Conservation (phyloP, 1,140 invertebrate species). For the Nasonia vitripennis region DNA sequence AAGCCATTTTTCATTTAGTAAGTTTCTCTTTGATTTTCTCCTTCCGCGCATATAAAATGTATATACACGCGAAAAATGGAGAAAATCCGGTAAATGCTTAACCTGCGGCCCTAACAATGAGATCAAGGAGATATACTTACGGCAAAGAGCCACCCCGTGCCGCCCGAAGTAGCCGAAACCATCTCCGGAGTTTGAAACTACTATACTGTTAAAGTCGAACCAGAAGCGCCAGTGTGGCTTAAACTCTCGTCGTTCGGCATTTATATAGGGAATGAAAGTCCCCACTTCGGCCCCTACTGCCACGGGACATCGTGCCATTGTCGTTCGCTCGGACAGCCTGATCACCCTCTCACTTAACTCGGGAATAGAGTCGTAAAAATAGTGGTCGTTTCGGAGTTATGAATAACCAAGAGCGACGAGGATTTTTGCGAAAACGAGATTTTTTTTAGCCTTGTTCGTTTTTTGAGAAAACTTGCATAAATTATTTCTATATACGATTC, state of each 20-base stretch:
- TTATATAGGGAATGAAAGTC: slow-evolving; percentile 45
- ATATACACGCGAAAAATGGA: not conserved
- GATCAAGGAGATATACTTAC: slow-evolving; percentile 40
- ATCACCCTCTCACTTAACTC: slow-evolving; percentile 45
- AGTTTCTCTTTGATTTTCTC: slow-evolving; percentile 46
- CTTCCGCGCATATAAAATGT: not conserved
- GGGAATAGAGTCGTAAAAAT: slow-evolving; percentile 16
- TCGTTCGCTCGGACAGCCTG: not conserved
- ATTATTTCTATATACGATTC: no score
- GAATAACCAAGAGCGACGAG: not conserved
- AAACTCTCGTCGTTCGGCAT: slow-evolving; percentile 6
- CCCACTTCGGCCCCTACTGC: not conserved
- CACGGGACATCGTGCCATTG: slow-evolving; percentile 5
- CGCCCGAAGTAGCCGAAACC: slow-evolving; percentile 34
- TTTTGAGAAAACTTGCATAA: no score
- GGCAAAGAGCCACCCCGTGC: slow-evolving; percentile 39
- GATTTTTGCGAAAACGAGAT: not conserved
- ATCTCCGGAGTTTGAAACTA: slow-evolving; percentile 34
- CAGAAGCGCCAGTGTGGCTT: slow-evolving; percentile 25
- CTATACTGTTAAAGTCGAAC: not conserved
- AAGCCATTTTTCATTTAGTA: slow-evolving; percentile 52
- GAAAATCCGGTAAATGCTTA: not conserved
- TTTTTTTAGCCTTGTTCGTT: no score
- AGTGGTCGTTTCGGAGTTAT: not conserved
- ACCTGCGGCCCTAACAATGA: slow-evolving; percentile 2